Base-by-base conservation (phyloP, 2,888 invertebrate species). In the Morinoia aosen region DNA sequence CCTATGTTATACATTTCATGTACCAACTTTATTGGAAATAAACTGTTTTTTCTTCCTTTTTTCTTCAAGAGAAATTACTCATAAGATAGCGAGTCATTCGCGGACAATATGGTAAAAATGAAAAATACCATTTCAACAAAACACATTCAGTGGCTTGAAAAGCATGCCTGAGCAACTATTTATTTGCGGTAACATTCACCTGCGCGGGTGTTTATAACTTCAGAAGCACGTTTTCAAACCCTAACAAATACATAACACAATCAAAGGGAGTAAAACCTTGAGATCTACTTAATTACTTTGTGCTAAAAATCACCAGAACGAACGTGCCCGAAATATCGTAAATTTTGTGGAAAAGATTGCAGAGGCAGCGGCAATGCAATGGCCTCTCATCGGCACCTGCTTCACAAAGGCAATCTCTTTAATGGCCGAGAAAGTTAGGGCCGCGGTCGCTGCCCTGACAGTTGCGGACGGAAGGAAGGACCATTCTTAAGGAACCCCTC, bases 321-420 rank as follows among this genome's bases (percentile, higher is more conserved):
- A 16, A 76, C 76, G 76, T 76, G 25, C 76, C 25, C 12, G 76
- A 76, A 76, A 76, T 76, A 76, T 76, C 76, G 16, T 33, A 76
- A 16, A 33, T 76, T 76, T 76, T 33, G 76, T 76, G 25, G 8
- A 76, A 76, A 76, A 76, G 25, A 76, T 33, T 33, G 16, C 33
- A 8, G 76, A 76, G 33, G 25, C 16, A 8, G 25, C 76, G 33
- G 16, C 76, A 33, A 76, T 76, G 76, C 76, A 76, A 76, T 76
- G 76, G 76, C 76, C 76, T 76, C 76, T 76, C 76, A 76, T 76
- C 76, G 76, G 76, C 76, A 76, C 76, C 76, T 76, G 76, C 76
- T 76, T 76, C 90, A 90, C 90, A 90, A 48, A 90, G 90, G 40
- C 48, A 90, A 90, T 90, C 90, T 40, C 90, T 90, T 90, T 90